These are phyloP conservation scores for Phalangium opilio DNA, from an alignment of 2,888 invertebrate genomes.

Conservation along the genomic window DNA sequence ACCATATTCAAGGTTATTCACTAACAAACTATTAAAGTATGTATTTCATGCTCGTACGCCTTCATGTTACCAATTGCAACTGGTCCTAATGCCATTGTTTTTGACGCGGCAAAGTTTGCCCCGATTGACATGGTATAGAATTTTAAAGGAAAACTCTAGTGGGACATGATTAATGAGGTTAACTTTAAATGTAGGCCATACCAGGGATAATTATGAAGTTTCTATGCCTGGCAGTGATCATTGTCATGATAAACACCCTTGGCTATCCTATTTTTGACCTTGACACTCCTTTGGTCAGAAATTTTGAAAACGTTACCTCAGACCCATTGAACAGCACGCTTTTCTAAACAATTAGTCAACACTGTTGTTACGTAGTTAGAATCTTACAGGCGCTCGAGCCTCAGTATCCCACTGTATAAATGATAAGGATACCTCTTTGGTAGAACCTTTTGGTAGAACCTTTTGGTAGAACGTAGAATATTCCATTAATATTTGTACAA, in stretches of 20 bases:
- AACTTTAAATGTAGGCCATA: slow-evolving; percentile 39
- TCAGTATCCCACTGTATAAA: no score
- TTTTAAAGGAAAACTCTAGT: neutral
- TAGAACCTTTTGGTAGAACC: no score
- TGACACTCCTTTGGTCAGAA: neutral
- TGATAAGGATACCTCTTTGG: no score
- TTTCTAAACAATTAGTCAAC: no score
- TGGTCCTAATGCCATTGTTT: slow-evolving; percentile 85
- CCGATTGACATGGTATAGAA: slow-evolving; percentile 54
- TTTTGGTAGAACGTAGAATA: no score
- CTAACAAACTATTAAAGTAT: no score
- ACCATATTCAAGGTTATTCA: slow-evolving; percentile 65
- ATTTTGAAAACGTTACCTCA: neutral
- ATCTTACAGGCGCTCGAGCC: no score
- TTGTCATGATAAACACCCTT: slow-evolving; percentile 58
- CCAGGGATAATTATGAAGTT: slow-evolving; percentile 60
- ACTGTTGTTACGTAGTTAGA: no score
- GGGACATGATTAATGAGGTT: neutral
- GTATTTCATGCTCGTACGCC: slow-evolving; percentile 71
- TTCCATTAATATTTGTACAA: no score
- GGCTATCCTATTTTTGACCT: slow-evolving; percentile 32
- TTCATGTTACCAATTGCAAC: slow-evolving; percentile 87
- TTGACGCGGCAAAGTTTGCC: slow-evolving; percentile 61
- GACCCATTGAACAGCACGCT: no score
- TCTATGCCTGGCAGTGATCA: slow-evolving; percentile 53